Base-by-base conservation (phyloP, 2,113 vertebrate species). In the Telmatochromis sp. region DNA sequence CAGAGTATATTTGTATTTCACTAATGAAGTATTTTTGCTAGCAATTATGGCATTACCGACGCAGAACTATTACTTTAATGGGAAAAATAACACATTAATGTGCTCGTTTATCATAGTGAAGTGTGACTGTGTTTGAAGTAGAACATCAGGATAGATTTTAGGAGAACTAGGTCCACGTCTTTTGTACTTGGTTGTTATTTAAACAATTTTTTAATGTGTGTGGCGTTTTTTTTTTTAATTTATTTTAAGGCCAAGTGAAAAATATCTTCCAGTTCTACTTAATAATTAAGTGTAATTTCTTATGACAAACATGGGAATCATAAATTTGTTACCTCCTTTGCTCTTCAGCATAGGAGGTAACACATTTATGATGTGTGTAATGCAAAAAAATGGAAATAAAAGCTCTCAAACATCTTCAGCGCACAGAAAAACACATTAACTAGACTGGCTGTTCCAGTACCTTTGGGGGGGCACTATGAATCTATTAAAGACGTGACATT, bases 151-250 rank as follows among this genome's bases (percentile, higher is more conserved):
- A 78, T 50, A 50, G 2, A 65, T 82, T 63, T 81, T 15, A 50
- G 10, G 45, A 21, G 33, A 35, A 65, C 17, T 51, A 8, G 42
- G 45, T 55, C 9, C 7, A 31, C 2, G 15, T 51, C 40, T 78
- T 78, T 78, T 33, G 6, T 47, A 19, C 7, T 26, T 19, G 23
- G 4, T n/a, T 35, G 33, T 31, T 28, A 33, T 50, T 31, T 50
- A 78, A 78, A 50, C 42, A 19, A 1, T 12, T 50, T 75, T 26
- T 73, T 37, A 73, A 45, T 45, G 35, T 71, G 17, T 35, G 17
- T n/a, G 31, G 3, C 2, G 2, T 10, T 10, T 31, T 55, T 21
- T 4, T 1, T 3, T 3, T 0, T 0, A 21, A 21, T 7, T 15
- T 15, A 11, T 23, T 73, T 47, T 12, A 12, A 75, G 23, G 33